Evolutionary conservation across 2,797 vertebrate genomes (phyloP).

Genomic region (Chelonia mydas): DNA sequence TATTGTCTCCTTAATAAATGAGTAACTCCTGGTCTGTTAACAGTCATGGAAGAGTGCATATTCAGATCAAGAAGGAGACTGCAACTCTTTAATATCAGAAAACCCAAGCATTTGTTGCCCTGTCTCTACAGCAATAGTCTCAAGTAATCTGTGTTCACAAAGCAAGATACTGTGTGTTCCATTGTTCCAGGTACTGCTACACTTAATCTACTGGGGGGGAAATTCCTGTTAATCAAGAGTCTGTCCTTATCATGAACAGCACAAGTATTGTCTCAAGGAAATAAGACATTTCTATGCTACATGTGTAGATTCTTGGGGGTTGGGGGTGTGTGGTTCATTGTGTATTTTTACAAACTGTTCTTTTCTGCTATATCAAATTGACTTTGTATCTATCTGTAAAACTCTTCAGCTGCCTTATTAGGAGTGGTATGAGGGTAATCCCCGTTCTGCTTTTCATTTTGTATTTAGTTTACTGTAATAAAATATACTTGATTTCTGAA

Average conservation of each 20-base stretch:
- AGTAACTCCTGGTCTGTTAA: neutral
- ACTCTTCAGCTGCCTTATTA: slow-evolving; percentile 75
- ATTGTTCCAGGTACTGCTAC: neutral
- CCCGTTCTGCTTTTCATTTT: slow-evolving; percentile 74
- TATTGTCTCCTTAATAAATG: neutral
- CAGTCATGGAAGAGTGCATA: neutral
- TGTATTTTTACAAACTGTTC: slow-evolving; percentile 60
- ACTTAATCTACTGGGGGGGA: neutral
- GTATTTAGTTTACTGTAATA: slow-evolving; percentile 77
- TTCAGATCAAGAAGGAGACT: neutral
- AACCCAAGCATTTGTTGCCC: neutral
- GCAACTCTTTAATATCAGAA: neutral
- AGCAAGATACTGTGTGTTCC: neutral
- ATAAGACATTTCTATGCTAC: slow-evolving; percentile 18
- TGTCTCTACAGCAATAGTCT: neutral
- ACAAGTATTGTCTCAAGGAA: slow-evolving; percentile 60
- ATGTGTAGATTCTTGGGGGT: neutral
- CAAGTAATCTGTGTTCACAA: neutral
- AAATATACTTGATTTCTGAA: slow-evolving; percentile 69
- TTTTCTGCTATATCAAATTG: slow-evolving; percentile 59
- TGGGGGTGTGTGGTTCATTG: slow-evolving; percentile 26
- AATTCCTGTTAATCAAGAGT: neutral
- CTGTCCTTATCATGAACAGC: neutral
- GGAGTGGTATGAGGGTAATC: slow-evolving; percentile 74
- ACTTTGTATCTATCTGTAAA: slow-evolving; percentile 67